Evolutionary conservation across 2,888 invertebrate genomes (phyloP), one percentile per base, ranked within the genome.

Genomic region (Synergus japonicus): DNA sequence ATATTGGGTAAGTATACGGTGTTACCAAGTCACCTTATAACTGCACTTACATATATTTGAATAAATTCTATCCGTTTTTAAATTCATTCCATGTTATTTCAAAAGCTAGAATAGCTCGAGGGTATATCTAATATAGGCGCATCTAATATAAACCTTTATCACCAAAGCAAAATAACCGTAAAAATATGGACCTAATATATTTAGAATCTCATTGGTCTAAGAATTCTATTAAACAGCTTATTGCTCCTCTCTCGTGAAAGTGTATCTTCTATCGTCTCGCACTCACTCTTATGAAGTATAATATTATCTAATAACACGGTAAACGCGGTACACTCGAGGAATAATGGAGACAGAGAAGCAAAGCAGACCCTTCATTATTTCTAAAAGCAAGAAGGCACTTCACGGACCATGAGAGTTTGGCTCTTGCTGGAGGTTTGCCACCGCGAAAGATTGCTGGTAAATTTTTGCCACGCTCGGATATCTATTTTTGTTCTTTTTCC

Each of bases 311-410:
- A 22, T 13, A 67, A 67, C 15, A 41, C 9, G 29, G 8, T 37
- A 4, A 54, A 41, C 2, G 41, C 12, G 41, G 12, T 41, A n/a
- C 54, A n/a, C 54, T 54, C n/a, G 12, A 29, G 29, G 13, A 29
- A 13, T 12, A 63, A 29, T 29, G 18, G 29, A 18, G 18, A 63
- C 2, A 10, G 12, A 18, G 29, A 63, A 12, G 13, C 63, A 63
- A 73, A 49, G 69, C 29, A 81, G 85, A 83, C 82, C 79, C 83
- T 82, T 86, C 85, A 84, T 87, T 87, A 87, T 85, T 85, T 86
- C 79, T 85, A 82, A 86, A 86, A 85, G 86, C 83, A 79, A 66
- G 44, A 80, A 82, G 85, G 78, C 79, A 79, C 79, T 78, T 76
- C 63, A 54, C 15, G 67, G 46, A 12, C 54, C n/a, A n/a, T 58